Percentiles rank a stretch among this genome's conserved stretches.
Conservation (phyloP, 2,797 vertebrate species). For the Malacoraja senta region DNA sequence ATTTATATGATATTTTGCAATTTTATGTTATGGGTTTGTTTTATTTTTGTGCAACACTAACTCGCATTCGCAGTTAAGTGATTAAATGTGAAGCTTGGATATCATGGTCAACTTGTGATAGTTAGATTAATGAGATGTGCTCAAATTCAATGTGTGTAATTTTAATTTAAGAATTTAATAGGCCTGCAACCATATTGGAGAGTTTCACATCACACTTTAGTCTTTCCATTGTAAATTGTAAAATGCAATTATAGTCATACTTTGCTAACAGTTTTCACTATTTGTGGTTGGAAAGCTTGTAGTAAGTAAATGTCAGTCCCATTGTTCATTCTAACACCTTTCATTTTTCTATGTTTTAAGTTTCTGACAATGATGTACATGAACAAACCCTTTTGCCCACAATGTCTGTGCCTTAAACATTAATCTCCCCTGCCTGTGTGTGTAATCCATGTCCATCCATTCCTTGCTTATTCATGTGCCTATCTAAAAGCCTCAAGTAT, state of each 20-base stretch:
- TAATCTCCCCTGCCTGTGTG: too few relatives aligned
- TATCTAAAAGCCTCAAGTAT: too few relatives aligned
- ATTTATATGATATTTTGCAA: not conserved
- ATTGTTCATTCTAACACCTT: not conserved
- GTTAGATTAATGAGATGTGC: not conserved
- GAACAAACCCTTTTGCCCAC: too few relatives aligned
- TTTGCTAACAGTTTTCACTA: not conserved
- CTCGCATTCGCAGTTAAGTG: not conserved
- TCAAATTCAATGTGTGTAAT: not conserved
- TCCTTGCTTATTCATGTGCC: too few relatives aligned
- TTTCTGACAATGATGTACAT: too few relatives aligned
- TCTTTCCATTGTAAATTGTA: too few relatives aligned
- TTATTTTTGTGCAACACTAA: not conserved
- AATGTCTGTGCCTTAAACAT: too few relatives aligned
- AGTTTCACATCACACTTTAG: too few relatives aligned
- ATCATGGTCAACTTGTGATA: not conserved
- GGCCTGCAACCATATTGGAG: not conserved
- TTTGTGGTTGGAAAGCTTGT: not conserved
- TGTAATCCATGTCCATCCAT: too few relatives aligned
- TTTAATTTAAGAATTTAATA: not conserved
- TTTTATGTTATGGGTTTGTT: not conserved
- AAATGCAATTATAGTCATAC: too few relatives aligned
- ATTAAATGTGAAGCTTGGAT: not conserved
- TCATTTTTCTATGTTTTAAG: too few relatives aligned
- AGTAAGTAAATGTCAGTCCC: not conserved